These are phyloP conservation scores for Tor tambroides DNA, from an alignment of 2,113 vertebrate species.

Conservation along the genomic window DNA sequence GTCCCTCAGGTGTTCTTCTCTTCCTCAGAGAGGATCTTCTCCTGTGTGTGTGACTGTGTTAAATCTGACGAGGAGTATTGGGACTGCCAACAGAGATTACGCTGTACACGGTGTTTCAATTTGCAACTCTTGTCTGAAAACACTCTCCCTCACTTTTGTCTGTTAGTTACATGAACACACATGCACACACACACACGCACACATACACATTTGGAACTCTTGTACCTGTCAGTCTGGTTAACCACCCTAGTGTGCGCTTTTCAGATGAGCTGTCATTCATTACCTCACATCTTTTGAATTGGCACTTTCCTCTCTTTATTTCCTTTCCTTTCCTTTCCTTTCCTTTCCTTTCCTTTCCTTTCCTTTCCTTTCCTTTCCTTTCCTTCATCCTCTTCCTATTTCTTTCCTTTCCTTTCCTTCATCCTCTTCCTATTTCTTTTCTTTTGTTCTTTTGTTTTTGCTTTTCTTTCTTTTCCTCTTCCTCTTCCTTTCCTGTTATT, in stretches of 20 bases:
- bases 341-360: background rate
- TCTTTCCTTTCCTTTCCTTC: background rate
- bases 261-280: conserved; percentile 63
- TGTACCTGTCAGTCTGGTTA: conserved; percentile 43
- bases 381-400: background rate
- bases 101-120: conserved; percentile 40
- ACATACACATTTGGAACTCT: conserved; percentile 17
- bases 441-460: conserved; percentile 37
- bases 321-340: background rate
- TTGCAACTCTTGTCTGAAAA: conserved; percentile 35
- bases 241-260: conserved; percentile 59
- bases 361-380: conserved; percentile 29
- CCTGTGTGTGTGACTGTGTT: conserved; percentile 25
- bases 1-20: conserved; percentile 3
- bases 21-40: conserved; percentile 23
- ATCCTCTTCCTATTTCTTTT: background rate
- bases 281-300: conserved; percentile 60
- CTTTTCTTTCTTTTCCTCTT: conserved; percentile 33
- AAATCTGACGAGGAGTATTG: conserved; percentile 16
- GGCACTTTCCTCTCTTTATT: conserved; percentile 3
- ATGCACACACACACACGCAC: background rate
- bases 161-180: background rate
- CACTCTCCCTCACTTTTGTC: conserved; percentile 1
- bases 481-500: conserved; percentile 3
- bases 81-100: conserved; percentile 46